Evolutionary conservation across 2,797 vertebrate genomes (phyloP).

Genomic region (Chelmon rostratus): DNA sequence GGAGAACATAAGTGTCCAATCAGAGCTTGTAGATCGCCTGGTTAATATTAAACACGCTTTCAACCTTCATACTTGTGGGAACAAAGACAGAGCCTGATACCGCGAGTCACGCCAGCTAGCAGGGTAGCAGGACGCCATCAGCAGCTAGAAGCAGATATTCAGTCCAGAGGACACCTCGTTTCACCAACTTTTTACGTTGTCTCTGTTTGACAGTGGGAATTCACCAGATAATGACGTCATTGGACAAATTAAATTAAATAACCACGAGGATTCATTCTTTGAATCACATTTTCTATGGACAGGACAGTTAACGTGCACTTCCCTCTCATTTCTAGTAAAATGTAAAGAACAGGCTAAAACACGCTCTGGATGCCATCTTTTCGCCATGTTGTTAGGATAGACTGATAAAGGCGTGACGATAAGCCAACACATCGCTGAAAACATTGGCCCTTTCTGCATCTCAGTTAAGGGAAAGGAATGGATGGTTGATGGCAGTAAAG

Average conservation of each 20-base stretch:
- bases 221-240: not conserved
- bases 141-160: too few relatives aligned
- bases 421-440: conserved; percentile 63
- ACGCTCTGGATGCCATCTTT: conserved; percentile 72
- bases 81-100: not conserved
- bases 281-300: not conserved
- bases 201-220: not conserved
- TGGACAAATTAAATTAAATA: conserved; percentile 32
- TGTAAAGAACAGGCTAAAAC: conserved; percentile 71
- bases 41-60: not conserved
- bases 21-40: not conserved
- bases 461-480: conserved; percentile 52
- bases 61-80: not conserved
- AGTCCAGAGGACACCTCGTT: too few relatives aligned
- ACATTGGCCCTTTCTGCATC: conserved; percentile 57
- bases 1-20: not conserved
- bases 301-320: conserved; percentile 8
- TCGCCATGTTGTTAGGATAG: conserved; percentile 44
- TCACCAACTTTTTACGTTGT: not conserved
- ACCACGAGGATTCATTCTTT: not conserved
- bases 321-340: conserved; percentile 39
- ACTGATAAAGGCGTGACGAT: conserved; percentile 62
- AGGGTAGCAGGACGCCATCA: too few relatives aligned
- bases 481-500: conserved; percentile 46
- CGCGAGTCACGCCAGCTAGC: not conserved